Percentiles rank a stretch among this genome's conserved stretches.
Conservation (phyloP, 64 coral and sea anemone genomes). For the Catalaphyllia jardinei region DNA sequence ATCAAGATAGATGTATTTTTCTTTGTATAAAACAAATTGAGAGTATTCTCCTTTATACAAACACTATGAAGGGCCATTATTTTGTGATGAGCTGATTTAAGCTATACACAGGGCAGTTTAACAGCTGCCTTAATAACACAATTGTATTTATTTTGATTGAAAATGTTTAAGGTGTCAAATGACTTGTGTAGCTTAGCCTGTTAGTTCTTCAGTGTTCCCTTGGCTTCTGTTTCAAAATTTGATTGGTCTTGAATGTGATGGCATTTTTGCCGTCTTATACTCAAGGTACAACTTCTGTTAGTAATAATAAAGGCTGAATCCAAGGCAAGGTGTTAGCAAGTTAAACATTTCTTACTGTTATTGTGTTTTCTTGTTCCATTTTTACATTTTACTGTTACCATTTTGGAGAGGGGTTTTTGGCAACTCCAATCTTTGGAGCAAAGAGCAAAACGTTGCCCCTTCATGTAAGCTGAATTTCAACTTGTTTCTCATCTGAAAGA, state of each 20-base stretch:
- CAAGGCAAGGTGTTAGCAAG: too few relatives aligned
- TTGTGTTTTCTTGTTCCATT: too few relatives aligned
- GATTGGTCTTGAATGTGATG: not conserved
- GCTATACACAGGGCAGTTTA: not conserved
- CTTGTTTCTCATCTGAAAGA: too few relatives aligned
- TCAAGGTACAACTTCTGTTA: not conserved
- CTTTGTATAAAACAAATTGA: conserved; percentile 30
- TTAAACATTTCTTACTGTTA: too few relatives aligned
- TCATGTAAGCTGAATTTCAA: too few relatives aligned
- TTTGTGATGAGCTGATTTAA: not conserved
- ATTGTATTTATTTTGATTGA: conserved; percentile 33
- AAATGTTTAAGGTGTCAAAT: not conserved
- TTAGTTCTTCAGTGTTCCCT: not conserved
- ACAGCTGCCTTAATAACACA: not conserved
- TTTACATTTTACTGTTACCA: too few relatives aligned
- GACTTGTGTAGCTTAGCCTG: not conserved
- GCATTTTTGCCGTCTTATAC: not conserved
- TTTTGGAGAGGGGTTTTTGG: too few relatives aligned
- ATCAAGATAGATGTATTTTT: conserved; percentile 29
- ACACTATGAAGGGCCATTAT: not conserved
- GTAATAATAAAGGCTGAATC: conserved; percentile 9
- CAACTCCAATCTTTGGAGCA: too few relatives aligned
- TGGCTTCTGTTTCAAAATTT: not conserved
- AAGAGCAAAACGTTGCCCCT: too few relatives aligned
- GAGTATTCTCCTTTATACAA: not conserved